phyloP scores from a whole-genome alignment of 2,888 invertebrate genomes.

The Smittia sp. region DNA sequence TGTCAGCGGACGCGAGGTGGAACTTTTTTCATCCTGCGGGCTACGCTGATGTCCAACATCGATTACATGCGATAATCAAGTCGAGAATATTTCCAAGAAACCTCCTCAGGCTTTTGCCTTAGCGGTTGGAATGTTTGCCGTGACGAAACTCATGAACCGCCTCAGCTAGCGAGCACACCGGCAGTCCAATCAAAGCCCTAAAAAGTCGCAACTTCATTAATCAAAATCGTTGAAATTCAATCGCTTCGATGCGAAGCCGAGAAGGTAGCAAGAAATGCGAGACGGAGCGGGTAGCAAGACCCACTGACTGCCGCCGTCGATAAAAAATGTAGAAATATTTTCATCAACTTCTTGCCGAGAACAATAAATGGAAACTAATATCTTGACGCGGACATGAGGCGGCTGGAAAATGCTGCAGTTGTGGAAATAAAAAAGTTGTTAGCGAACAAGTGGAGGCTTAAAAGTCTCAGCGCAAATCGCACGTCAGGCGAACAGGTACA shows the following conservation, averaged over 20 bases:
- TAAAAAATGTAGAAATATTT: constrained; percentile 2
- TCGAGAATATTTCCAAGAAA: too few species aligned
- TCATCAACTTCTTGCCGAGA: background rate
- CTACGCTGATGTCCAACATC: too few species aligned
- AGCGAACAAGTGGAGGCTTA: background rate
- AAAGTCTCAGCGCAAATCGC: background rate
- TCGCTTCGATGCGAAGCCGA: background rate
- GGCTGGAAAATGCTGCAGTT: background rate
- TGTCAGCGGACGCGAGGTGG: constrained; percentile 27
- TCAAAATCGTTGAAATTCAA: constrained; percentile 32
- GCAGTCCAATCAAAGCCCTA: too few species aligned
- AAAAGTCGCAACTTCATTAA: constrained; percentile 21
- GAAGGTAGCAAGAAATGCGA: background rate
- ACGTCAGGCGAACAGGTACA: constrained; percentile 15
- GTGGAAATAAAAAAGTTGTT: background rate
- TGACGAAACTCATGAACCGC: too few species aligned
- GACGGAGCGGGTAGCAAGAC: background rate
- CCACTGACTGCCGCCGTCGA: background rate
- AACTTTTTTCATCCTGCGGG: constrained; percentile 20
- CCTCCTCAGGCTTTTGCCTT: too few species aligned
- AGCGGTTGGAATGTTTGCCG: too few species aligned
- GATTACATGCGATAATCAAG: too few species aligned
- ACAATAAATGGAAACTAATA: background rate
- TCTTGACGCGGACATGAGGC: background rate
- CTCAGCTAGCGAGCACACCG: too few species aligned